Percentiles rank a stretch among this genome's conserved stretches.
These are phyloP conservation scores for Zoanthus gigantus DNA, from an alignment of 92 coral and sea anemone species.

Conservation along the genomic window DNA sequence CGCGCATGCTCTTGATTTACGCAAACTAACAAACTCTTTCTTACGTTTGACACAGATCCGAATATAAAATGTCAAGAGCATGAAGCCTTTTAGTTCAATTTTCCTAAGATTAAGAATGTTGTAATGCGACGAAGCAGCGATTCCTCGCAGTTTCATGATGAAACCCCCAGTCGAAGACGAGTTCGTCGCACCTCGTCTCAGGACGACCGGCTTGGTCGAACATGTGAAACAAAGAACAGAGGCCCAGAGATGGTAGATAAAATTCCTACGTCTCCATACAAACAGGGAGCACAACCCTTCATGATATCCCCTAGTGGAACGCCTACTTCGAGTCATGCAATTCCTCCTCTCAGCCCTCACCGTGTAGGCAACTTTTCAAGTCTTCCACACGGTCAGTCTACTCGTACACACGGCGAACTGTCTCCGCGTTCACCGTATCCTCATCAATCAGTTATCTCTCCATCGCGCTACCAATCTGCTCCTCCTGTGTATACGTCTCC, in stretches of 20 bases:
- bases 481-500: conserved; percentile 88
- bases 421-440: conserved; percentile 89
- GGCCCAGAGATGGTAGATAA: conserved; percentile 74
- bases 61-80: conserved; percentile 16
- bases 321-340: conserved; percentile 71
- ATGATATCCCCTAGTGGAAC: conserved; percentile 75
- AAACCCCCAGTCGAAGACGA: conserved; percentile 90
- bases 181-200: conserved; percentile 92
- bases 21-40: conserved; percentile 66
- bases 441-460: conserved; percentile 83
- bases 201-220: conserved; percentile 85
- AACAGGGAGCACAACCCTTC: conserved; percentile 75
- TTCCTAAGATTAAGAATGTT: conserved; percentile 44
- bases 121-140: conserved; percentile 97
- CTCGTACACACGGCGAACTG: conserved; percentile 67
- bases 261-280: conserved; percentile 86
- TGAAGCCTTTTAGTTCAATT: conserved; percentile 48
- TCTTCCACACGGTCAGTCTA: conserved; percentile 36
- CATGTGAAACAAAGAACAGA: conserved; percentile 70
- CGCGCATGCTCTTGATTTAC: conserved; percentile 92
- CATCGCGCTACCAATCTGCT: conserved; percentile 90
- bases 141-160: conserved; percentile 96
- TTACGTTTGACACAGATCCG: conserved; percentile 18
- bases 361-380: conserved; percentile 45
- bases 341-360: conserved; percentile 88